Evolutionary conservation across 2,797 vertebrate species (phyloP), one percentile per base, ranked within the genome.

Genomic region (Gymnocypris eckloni): DNA sequence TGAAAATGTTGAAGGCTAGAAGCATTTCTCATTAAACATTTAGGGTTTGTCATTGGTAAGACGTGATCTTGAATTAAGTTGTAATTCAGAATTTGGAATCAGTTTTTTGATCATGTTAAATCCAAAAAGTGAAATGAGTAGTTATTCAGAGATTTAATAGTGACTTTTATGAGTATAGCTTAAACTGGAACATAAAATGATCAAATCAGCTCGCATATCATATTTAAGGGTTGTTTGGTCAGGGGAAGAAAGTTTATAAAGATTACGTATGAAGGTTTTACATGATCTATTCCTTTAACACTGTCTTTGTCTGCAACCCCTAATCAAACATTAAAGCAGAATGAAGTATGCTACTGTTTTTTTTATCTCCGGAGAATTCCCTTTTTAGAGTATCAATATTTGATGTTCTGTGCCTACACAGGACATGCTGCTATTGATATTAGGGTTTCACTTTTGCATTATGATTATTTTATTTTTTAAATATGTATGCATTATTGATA

Each of bases 361-460:
- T 43, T 61, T 37, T 56, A 33, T 52, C 15, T 80, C 7, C 0
- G 20, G 69, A 80, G 56, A 64, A 41, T 81, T 86, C 4, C 56
- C 78, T 81, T 73, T 43, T 81, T 66, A 86, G 13, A 80, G n/a
- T 41, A 41, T 86, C 45, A 86, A 86, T 86, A 86, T 86, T 86
- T 86, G 61, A 86, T 81, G 78, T 22, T 64, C 33, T 66, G 70
- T 75, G n/a, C 56, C 70, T 70, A 86, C 78, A 86, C 16, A 86
- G 33, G 70, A 86, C 69, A 75, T 75, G 33, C 70, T 81, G 33
- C 70, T 81, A 43, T 43, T 73, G 84, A 75, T 67, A 75, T 80
- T 86, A 81, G 43, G 33, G 15, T 39, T 73, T 72, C 77, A 15
- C 77, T 39, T 75, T 67, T 86, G 78, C 56, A 75, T 80, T 75